Evolutionary conservation across 2,797 vertebrate species (phyloP).

Genomic region (Pitangus sulphuratus): DNA sequence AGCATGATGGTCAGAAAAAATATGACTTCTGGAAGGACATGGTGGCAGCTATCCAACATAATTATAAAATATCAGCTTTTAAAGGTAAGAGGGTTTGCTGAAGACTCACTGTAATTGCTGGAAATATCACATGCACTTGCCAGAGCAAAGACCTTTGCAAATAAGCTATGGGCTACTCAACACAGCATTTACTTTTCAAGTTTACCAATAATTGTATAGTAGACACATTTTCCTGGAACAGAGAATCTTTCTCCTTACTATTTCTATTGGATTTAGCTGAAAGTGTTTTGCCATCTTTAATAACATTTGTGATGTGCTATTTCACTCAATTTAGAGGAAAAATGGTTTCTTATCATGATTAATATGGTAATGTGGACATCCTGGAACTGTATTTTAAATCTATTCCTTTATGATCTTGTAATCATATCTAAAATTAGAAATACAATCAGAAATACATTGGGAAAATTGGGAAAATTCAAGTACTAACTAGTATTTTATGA

Average conservation of each 20-base stretch:
- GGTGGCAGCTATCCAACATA: conserved; percentile 91
- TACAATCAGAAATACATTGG: not conserved
- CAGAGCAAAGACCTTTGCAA: not conserved
- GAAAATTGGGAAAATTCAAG: not conserved
- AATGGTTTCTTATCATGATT: not conserved
- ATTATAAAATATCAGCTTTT: conserved; percentile 96
- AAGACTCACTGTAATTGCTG: not conserved
- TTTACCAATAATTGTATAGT: not conserved
- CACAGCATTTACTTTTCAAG: not conserved
- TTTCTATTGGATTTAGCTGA: not conserved
- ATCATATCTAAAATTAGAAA: not conserved
- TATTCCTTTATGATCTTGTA: not conserved
- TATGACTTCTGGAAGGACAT: conserved; percentile 96
- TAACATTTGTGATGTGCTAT: not conserved
- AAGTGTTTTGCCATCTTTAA: not conserved
- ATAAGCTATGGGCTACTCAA: not conserved
- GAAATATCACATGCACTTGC: not conserved
- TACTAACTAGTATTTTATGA: not conserved
- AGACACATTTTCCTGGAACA: not conserved
- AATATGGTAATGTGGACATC: not conserved
- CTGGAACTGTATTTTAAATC: not conserved
- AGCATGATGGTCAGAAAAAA: conserved; percentile 86
- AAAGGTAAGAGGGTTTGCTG: conserved; percentile 83
- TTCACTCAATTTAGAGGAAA: not conserved
- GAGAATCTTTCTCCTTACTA: not conserved